Percentiles rank a stretch among this genome's conserved stretches.
Conservation (phyloP, 1,140 invertebrate genomes). For the Coptotermes formosanus region DNA sequence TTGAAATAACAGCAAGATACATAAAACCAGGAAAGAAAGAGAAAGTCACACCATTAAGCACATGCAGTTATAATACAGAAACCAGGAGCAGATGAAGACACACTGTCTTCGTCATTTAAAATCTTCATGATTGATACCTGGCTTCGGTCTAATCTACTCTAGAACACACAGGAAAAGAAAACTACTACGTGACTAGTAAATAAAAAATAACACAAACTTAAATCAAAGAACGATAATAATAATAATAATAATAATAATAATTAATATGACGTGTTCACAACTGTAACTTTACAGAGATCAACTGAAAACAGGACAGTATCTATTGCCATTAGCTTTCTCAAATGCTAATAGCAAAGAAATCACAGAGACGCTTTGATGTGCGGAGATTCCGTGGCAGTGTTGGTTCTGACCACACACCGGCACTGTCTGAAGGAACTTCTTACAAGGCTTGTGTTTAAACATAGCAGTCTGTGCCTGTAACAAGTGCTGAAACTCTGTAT, state of each 20-base stretch:
- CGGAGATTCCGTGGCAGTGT: background rate
- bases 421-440: background rate
- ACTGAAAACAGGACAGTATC: background rate
- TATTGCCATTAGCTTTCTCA: constrained; percentile 2
- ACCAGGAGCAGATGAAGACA: background rate
- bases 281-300: background rate
- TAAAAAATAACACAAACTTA: background rate
- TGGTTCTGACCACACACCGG: background rate
- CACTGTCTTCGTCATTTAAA: background rate
- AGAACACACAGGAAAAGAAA: background rate
- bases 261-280: background rate
- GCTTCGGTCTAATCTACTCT: background rate
- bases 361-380: constrained; percentile 12
- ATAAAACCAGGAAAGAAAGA: background rate
- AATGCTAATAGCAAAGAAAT: constrained; percentile 4
- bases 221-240: background rate
- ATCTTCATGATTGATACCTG: background rate
- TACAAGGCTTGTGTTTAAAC: too few relatives aligned
- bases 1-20: background rate
- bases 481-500: too few relatives aligned
- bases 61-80: background rate
- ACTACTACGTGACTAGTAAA: background rate
- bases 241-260: background rate
- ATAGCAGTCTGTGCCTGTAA: too few relatives aligned
- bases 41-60: background rate